phyloP scores from a whole-genome alignment of 2,888 invertebrate species.

The Helleia helle region DNA sequence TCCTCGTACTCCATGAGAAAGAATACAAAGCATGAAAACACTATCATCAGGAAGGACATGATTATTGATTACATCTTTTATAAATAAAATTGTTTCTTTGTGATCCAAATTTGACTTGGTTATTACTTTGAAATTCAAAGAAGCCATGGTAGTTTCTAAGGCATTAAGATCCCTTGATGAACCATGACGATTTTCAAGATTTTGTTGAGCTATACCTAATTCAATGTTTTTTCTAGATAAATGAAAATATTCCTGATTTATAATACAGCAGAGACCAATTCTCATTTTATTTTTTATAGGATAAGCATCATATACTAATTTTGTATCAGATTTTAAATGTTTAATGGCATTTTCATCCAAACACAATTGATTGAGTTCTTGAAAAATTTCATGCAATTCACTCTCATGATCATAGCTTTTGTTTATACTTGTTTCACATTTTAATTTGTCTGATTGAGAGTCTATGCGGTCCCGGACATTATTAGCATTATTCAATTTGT shows the following conservation, averaged over 20 bases:
- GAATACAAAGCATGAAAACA: slow-evolving; percentile 55
- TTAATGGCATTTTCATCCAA: slow-evolving; percentile 28
- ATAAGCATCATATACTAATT: slow-evolving; percentile 32
- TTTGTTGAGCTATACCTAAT: slow-evolving; percentile 21
- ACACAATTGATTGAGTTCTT: slow-evolving; percentile 31
- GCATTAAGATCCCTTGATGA: slow-evolving; percentile 40
- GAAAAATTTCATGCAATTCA: slow-evolving; percentile 34
- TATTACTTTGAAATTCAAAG: slow-evolving; percentile 48
- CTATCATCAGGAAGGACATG: slow-evolving; percentile 43
- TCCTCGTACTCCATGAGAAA: slow-evolving; percentile 58
- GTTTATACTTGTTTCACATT: slow-evolving; percentile 19
- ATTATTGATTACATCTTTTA: slow-evolving; percentile 38
- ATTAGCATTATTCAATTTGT: slow-evolving; percentile 24
- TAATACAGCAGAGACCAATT: slow-evolving; percentile 54
- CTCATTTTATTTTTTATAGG: slow-evolving; percentile 42
- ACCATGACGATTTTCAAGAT: slow-evolving; percentile 37
- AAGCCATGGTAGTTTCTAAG: slow-evolving; percentile 43
- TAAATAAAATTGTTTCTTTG: slow-evolving; percentile 38
- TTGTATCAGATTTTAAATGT: slow-evolving; percentile 42
- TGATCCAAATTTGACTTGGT: slow-evolving; percentile 39
- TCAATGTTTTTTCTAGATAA: slow-evolving; percentile 47
- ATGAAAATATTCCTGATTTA: slow-evolving; percentile 58
- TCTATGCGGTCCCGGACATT: slow-evolving; percentile 5
- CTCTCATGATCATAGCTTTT: slow-evolving; percentile 20
- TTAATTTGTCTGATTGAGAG: slow-evolving; percentile 20